Conservation (phyloP, 1,140 invertebrate genomes). For the Vanessa tameamea region DNA sequence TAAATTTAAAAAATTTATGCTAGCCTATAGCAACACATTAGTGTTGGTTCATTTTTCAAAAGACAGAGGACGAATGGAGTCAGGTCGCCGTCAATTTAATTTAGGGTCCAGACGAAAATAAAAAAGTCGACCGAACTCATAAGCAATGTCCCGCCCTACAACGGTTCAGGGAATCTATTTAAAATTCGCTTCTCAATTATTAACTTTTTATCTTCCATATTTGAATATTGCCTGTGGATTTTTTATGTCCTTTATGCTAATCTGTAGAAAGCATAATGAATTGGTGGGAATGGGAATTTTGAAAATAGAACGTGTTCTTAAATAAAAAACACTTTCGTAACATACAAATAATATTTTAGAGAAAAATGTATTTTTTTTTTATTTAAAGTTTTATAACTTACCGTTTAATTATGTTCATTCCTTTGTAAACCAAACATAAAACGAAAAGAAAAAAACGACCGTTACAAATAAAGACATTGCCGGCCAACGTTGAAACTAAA, state of each 20-base stretch:
- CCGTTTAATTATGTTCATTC: not conserved
- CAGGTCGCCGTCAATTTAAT: constrained; percentile 59
- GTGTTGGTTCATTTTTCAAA: constrained; percentile 23
- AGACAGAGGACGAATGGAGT: constrained; percentile 30
- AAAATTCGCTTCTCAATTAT: constrained; percentile 61
- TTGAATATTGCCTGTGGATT: constrained; percentile 33
- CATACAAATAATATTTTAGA: too few relatives aligned
- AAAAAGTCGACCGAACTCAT: constrained; percentile 60
- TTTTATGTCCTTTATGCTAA: constrained; percentile 9
- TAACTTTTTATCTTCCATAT: constrained; percentile 53
- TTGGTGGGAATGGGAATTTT: not conserved
- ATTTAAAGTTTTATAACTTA: too few relatives aligned
- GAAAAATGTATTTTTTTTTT: too few relatives aligned
- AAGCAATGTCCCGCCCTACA: constrained; percentile 68
- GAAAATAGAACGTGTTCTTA: not conserved
- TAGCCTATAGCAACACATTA: constrained; percentile 5
- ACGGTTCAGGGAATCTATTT: constrained; percentile 66
- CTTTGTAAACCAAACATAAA: not conserved
- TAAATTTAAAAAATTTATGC: not conserved
- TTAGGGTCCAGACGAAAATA: constrained; percentile 71
- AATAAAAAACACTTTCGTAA: too few relatives aligned
- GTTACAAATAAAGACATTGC: constrained; percentile 24
- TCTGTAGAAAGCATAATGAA: constrained; percentile 12
- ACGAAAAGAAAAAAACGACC: not conserved
- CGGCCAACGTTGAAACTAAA: constrained; percentile 16